Evolutionary conservation across 2,888 invertebrate species (phyloP), one percentile per base, ranked within the genome.

Genomic region (Brachyopa scutellaris): DNA sequence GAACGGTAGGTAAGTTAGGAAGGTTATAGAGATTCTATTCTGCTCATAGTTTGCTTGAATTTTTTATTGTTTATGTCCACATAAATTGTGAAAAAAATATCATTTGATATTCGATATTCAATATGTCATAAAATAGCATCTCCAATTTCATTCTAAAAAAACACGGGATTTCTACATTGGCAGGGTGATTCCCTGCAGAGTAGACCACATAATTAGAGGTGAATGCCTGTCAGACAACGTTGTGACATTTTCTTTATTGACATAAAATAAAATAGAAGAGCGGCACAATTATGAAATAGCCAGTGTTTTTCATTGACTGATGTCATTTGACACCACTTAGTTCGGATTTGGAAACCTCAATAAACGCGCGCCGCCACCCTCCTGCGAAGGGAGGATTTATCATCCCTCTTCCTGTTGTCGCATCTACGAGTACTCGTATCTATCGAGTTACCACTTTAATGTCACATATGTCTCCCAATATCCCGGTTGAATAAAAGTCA

Each of bases 251-350:
- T 59, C 17, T 70, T 42, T 59, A 38, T 33, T 26, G 36, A 70
- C 33, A 21, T 36, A 62, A 57, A 78, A 57, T 38, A 40, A 29
- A 15, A 40, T 23, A 21, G 17, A 76, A 36, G n/a, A n/a, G n/a
- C n/a, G n/a, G n/a, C 15, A 53, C 82, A 74, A 80, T 80, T 74
- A 74, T 38, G 29, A 70, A 70, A 59, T 59, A 59, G 69, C 47
- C 57, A 42, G 31, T 77, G 49, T 77, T 70, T n/a, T 59, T 57
- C 67, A 57, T 49, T 47, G 33, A 47, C 42, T 76, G 33, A 7
- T 70, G 82, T 70, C 70, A 82, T 66, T 77, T 42, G 82, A 82
- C 77, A 77, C 82, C 70, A 82, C 70, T 76, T 76, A 47, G 59
- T 33, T 42, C 15, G 76, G 70, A 82, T 70, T 82, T 70, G 40